A percentile compares a stretch with the other conserved stretches of the same genome.
These are phyloP conservation scores for Neopipo cinnamomea DNA, from an alignment of 2,113 vertebrate species.

Conservation along the genomic window DNA sequence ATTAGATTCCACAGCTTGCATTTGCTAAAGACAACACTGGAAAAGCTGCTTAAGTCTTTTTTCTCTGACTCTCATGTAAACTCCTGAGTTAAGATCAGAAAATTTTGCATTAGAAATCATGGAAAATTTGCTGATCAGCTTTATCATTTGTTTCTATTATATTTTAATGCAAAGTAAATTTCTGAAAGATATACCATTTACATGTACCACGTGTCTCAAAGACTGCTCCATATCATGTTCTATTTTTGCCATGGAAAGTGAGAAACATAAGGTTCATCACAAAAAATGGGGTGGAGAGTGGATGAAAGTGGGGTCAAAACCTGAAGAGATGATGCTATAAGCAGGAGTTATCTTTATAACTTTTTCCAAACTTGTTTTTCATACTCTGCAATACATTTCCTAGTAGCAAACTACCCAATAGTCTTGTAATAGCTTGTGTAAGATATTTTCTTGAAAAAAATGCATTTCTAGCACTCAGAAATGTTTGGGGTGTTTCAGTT, in stretches of 20 bases:
- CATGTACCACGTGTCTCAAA: neutral
- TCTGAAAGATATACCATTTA: neutral
- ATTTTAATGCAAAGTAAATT: neutral
- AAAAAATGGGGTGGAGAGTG: neutral
- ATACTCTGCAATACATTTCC: neutral
- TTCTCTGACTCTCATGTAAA: neutral
- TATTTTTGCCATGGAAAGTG: neutral
- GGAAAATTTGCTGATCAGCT: neutral
- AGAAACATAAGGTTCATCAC: neutral
- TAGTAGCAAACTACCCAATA: neutral
- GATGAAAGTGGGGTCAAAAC: neutral
- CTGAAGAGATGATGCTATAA: neutral
- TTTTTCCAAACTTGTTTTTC: neutral
- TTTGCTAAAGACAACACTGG: neutral
- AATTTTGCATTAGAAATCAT: neutral
- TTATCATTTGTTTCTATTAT: neutral
- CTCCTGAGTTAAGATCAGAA: neutral
- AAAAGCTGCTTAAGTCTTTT: neutral
- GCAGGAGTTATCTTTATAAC: neutral
- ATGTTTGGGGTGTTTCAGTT: neutral
- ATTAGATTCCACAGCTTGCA: neutral
- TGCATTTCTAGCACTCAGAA: neutral
- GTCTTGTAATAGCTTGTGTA: neutral
- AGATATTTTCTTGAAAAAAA: neutral
- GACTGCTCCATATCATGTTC: neutral